Evolutionary conservation across 2,797 vertebrate genomes (phyloP), one percentile per base, ranked within the genome.

Genomic region (Pelochelys cantorii): DNA sequence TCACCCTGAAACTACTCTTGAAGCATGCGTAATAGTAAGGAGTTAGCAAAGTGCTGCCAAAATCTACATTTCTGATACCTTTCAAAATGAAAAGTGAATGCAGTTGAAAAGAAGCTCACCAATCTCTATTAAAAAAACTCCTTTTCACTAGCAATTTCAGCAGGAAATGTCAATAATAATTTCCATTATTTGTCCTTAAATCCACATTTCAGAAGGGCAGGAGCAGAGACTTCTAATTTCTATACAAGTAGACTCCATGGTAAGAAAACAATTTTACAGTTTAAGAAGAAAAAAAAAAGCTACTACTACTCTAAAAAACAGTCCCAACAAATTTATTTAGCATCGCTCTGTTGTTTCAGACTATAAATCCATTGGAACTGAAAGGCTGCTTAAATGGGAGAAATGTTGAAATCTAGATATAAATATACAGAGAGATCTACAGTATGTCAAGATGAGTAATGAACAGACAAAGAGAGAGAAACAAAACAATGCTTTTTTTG

Each of bases 1-100:
- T 81, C n/a, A 55, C 11, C 34, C 29, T 42, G 83, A 48, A 75
- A 34, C 11, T 79, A 48, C 55, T 60, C 25, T 9, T 2, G 62
- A 65, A 81, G 57, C 59, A 10, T 0, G 1, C 83, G 1, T 85
- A 22, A 23, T 37, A 54, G 65, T 34, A 23, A 79, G 60, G 59
- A 75, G 83, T 54, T 37, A 60, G 5, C 14, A 29, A 48, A 48
- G 25, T 52, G 25, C 48, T 75, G 74, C 29, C 54, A 53, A 57
- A 8, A 17, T 12, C 9, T 9, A 42, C 27, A 2, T 1, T 1
- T 48, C 42, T 1, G 0, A 56, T 57, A 18, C 15, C 81, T 84
- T 23, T 81, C 59, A 55, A 81, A 57, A 22, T 52, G 25, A 53
- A 59, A 55, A 6, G 68, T 42, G 59, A 75, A n/a, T 56, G 78